Evolutionary conservation across 1,140 invertebrate genomes (phyloP), one percentile per base, ranked within the genome.

Genomic region (Hesperophylax magnus): DNA sequence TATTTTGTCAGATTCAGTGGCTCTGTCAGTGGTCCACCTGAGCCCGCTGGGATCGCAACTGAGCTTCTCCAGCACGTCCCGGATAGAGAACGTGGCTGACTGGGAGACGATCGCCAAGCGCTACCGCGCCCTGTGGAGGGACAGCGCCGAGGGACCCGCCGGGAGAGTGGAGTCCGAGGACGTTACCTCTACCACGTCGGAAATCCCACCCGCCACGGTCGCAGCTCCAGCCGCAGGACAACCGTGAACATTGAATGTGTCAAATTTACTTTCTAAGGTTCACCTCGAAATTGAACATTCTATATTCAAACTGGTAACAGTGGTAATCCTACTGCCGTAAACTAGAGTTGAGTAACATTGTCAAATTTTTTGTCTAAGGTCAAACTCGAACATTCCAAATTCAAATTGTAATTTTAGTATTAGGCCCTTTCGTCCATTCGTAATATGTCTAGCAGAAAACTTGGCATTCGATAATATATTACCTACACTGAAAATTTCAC

Each of bases 71-170:
- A 92, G 93, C 85, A 88, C 91, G 60, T 94, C 92, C 17, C 91
- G 94, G 80, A 96, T 98, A 78, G 97, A 98, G 87, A 97, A 96
- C 85, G 96, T 98, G 0, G 94, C 96, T 5, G 96, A 98, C 86
- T 98, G 97, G 97, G 94, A 96, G 83, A 90, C 93, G 1, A 97
- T 98, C 31, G 94, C 96, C 9, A 95, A 95, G 87, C 97, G 97
- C 85, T 98, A 97, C 86, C 91, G 96, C n/a, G 93, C 94, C 0
- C 89, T 97, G 1, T 93, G 93, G 86, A 94, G 95, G 9, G 92
- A 93, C 71, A 88, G 88, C 72, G 88, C 92, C 7, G 92, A 93
- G 58, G 93, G 93, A 53, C 89, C 91, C 2, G 86, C 88, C 4
- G 39, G 39, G 39, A 91, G 91, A 31, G 15, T 56, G 11, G 86